Base-by-base conservation (phyloP, 92 coral and sea anemone genomes). In the Actinernus sp. region DNA sequence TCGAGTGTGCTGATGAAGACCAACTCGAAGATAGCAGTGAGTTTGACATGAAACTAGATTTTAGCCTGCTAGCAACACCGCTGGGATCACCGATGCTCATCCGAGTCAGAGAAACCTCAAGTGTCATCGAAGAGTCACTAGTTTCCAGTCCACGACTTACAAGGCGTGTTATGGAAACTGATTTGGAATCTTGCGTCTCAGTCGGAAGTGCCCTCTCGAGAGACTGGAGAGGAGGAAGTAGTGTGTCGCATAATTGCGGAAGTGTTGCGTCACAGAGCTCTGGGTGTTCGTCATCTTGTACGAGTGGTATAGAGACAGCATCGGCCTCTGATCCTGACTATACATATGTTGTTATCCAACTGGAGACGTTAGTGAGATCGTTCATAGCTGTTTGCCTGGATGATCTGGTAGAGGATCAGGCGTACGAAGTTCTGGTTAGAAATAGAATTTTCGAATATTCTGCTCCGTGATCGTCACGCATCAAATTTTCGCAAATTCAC, bases 401-500 rank as follows among this genome's bases (percentile, higher is more conserved):
- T 31, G 65, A 68, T 19, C 53, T 52, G 9, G 22, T 68, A 19
- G 49, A 18, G 4, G 75, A 68, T 10, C 36, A 17, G 26, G 28
- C 45, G 17, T 49, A 40, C 12, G 70, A 63, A n/a, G 38, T 24
- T 10, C 54, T 63, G 11, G 3, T 45, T 28, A 63, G 26, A 46
- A 45, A 18, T 4, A 45, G 52, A 23, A 5, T 45, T 45, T n/a
- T n/a, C n/a, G n/a, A n/a, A n/a, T n/a, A n/a, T n/a, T n/a, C n/a
- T n/a, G n/a, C n/a, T n/a, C n/a, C n/a, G n/a, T n/a, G n/a, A n/a
- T n/a, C n/a, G n/a, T n/a, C n/a, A n/a, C n/a, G n/a, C n/a, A n/a
- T n/a, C n/a, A n/a, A n/a, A n/a, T n/a, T n/a, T n/a, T n/a, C n/a
- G n/a, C n/a, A n/a, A n/a, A n/a, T n/a, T n/a, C n/a, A n/a, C n/a